Conservation (phyloP, 2,797 vertebrate genomes). For the Diglossa cyanea region DNA sequence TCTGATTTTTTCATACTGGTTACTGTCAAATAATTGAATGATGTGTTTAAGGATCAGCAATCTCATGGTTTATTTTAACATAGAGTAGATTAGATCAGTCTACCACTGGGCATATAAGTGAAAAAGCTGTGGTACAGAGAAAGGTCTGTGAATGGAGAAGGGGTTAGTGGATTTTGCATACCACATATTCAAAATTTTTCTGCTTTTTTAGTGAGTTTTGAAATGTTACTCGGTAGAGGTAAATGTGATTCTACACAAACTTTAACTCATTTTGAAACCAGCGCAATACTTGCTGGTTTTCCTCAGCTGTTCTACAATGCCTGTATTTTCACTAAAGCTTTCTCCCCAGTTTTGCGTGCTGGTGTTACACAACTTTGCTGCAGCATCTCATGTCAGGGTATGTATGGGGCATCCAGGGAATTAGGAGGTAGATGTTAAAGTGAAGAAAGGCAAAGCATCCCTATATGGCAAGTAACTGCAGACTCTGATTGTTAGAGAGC, state of each 20-base stretch:
- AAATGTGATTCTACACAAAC: neutral
- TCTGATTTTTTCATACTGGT: neutral
- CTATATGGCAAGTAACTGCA: neutral
- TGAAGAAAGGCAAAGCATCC: neutral
- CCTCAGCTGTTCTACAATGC: neutral
- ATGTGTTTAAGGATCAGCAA: neutral
- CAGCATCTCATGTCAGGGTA: neutral
- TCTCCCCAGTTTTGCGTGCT: neutral
- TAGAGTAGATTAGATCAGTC: neutral
- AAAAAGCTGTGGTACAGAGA: neutral
- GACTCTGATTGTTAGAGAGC: neutral
- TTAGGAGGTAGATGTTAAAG: neutral
- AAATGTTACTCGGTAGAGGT: neutral
- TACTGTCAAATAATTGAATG: neutral
- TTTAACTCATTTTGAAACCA: neutral
- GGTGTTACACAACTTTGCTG: neutral
- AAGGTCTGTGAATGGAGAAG: neutral
- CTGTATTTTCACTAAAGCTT: neutral
- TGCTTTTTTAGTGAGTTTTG: neutral
- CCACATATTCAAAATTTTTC: neutral
- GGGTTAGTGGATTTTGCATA: neutral
- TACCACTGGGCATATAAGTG: neutral
- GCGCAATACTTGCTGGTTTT: neutral
- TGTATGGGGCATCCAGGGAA: neutral
- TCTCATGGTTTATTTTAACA: neutral